A percentile compares a stretch with the other conserved stretches of the same genome.
phyloP scores from a whole-genome alignment of 2,113 vertebrate species.

The Alethe diademata region DNA sequence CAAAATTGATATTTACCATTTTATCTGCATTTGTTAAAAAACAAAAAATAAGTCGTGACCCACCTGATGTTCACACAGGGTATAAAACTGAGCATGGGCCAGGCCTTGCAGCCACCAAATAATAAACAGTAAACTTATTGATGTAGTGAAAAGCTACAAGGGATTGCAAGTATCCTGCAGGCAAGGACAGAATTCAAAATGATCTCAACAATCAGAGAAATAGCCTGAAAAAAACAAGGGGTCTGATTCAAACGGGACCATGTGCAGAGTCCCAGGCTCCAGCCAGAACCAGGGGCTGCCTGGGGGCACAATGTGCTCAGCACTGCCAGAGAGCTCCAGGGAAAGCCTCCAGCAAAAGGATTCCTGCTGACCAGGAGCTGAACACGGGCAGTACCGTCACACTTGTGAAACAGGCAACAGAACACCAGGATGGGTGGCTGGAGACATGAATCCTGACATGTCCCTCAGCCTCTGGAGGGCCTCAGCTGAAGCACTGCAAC shows the following conservation, averaged over 20 bases:
- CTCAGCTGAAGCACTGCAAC: neutral
- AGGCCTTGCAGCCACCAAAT: slow-evolving; percentile 18
- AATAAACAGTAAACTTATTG: slow-evolving; percentile 66
- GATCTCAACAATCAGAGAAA: slow-evolving; percentile 48
- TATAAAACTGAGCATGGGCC: slow-evolving; percentile 23
- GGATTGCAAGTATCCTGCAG: slow-evolving; percentile 52
- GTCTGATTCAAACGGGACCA: slow-evolving; percentile 6
- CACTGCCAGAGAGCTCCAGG: neutral
- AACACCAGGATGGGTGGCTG: neutral
- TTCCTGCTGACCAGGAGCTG: neutral
- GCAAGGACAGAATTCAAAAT: slow-evolving; percentile 63
- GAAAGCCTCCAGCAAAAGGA: neutral
- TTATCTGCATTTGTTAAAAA: neutral
- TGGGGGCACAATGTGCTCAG: neutral
- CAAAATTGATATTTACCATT: neutral
- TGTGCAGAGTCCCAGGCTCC: slow-evolving; percentile 33
- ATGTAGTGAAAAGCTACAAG: slow-evolving; percentile 56
- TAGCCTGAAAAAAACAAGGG: slow-evolving; percentile 51
- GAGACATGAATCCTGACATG: neutral
- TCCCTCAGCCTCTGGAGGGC: neutral
- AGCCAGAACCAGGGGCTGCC: neutral
- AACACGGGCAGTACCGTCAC: accelerated
- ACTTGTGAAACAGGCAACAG: neutral
- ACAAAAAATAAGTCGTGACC: neutral
- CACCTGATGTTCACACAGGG: neutral